Conservation (phyloP, 2,797 vertebrate genomes). For the Clarias platycephalus region DNA sequence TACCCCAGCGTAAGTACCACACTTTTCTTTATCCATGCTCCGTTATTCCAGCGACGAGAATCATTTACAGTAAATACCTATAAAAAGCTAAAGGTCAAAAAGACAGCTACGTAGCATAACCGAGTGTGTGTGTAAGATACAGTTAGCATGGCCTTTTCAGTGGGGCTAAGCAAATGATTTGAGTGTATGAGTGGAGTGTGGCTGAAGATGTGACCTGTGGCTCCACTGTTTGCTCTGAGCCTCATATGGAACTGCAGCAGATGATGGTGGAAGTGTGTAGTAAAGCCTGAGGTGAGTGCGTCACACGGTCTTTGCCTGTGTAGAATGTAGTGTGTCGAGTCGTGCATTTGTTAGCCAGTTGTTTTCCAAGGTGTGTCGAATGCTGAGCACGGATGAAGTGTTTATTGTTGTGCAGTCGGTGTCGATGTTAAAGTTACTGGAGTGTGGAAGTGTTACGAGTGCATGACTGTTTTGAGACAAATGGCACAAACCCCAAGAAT, state of each 20-base stretch:
- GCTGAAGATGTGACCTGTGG: constrained; percentile 68
- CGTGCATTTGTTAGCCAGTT: constrained; percentile 27
- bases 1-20: constrained; percentile 85
- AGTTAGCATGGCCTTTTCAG: constrained; percentile 37
- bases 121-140: constrained; percentile 16
- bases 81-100: constrained; percentile 5
- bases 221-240: constrained; percentile 75
- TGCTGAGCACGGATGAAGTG: constrained; percentile 22
- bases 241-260: constrained; percentile 78
- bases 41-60: constrained; percentile 6
- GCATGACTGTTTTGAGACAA: constrained; percentile 42
- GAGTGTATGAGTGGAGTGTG: constrained; percentile 30
- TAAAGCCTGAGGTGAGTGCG: constrained; percentile 80
- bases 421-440: constrained; percentile 28
- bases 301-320: constrained; percentile 41
- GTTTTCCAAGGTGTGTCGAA: constrained; percentile 38
- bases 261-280: constrained; percentile 81
- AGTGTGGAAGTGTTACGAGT: constrained; percentile 21
- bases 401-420: constrained; percentile 45
- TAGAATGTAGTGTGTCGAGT: constrained; percentile 48
- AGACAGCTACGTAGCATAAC: constrained; percentile 31
- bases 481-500: constrained; percentile 17
- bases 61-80: constrained; percentile 19
- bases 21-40: neutral
- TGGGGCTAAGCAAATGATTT: constrained; percentile 22